phyloP scores from a whole-genome alignment of 2,888 invertebrate species.

The Agrochola macilenta region DNA sequence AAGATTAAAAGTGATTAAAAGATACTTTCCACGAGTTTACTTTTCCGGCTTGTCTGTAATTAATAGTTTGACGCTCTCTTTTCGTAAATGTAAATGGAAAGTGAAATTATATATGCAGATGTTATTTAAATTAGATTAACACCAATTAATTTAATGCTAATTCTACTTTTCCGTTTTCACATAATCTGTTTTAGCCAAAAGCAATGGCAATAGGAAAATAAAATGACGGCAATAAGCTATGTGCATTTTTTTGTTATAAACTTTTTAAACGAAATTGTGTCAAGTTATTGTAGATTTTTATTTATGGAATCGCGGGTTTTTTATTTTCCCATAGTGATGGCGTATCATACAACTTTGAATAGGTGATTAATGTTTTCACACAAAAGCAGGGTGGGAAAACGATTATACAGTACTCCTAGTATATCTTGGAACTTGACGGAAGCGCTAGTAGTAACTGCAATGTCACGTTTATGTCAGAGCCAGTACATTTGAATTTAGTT shows the following conservation, averaged over 20 bases:
- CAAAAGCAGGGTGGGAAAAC: slow-evolving; percentile 59
- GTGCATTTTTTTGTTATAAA: slow-evolving; percentile 12
- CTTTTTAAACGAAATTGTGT: slow-evolving; percentile 40
- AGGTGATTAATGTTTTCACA: slow-evolving; percentile 66
- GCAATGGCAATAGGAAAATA: slow-evolving; percentile 13
- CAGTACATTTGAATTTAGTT: slow-evolving; percentile 20
- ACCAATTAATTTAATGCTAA: slow-evolving; percentile 45
- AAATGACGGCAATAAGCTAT: slow-evolving; percentile 1
- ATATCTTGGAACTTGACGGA: background rate
- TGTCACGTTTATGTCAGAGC: slow-evolving; percentile 17
- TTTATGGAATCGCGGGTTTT: slow-evolving; percentile 32
- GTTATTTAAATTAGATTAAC: slow-evolving; percentile 28
- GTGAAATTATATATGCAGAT: slow-evolving; percentile 17
- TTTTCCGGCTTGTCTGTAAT: slow-evolving; percentile 32
- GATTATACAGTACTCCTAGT: slow-evolving; percentile 24
- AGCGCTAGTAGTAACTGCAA: slow-evolving; percentile 18
- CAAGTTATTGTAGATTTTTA: slow-evolving; percentile 17
- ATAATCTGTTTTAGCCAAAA: slow-evolving; percentile 3
- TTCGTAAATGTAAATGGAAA: slow-evolving; percentile 32
- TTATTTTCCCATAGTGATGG: slow-evolving; percentile 58
- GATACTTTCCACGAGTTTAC: slow-evolving; percentile 43
- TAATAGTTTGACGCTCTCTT: slow-evolving; percentile 27
- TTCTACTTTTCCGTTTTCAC: slow-evolving; percentile 41
- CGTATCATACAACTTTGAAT: slow-evolving; percentile 60
- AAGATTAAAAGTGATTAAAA: background rate